A percentile compares a stretch with the other conserved stretches of the same genome.
Evolutionary conservation across 2,888 invertebrate species (phyloP).

Genomic region (Lasioglossum pauxillum): DNA sequence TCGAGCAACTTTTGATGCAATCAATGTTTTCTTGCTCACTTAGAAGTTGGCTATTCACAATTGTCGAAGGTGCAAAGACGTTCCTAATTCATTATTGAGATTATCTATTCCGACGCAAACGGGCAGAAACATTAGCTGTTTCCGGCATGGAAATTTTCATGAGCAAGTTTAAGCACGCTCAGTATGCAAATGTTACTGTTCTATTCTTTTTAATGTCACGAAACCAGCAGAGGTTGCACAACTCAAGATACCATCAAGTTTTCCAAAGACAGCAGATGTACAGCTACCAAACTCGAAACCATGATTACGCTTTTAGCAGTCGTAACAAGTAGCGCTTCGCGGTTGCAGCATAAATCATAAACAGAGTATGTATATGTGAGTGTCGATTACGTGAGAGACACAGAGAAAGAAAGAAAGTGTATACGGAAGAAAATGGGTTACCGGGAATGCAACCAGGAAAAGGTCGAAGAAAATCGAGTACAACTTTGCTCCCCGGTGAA

Average conservation of each 20-base stretch:
- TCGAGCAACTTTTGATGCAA: too few species aligned
- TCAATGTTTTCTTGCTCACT: too few species aligned
- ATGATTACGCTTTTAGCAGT: neutral
- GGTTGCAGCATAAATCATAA: neutral
- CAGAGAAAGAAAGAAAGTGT: neutral
- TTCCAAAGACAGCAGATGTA: neutral
- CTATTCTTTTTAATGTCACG: neutral
- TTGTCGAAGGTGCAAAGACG: too few species aligned
- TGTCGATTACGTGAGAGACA: neutral
- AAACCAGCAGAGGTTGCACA: neutral
- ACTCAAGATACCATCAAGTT: neutral
- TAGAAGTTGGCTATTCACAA: too few species aligned
- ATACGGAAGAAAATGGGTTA: neutral
- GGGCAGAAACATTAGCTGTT: neutral
- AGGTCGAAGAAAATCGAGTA: neutral
- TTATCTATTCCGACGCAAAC: too few species aligned
- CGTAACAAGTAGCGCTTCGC: neutral
- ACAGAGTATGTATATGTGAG: neutral
- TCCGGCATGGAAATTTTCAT: neutral
- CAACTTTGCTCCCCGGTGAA: neutral
- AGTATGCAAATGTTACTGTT: neutral
- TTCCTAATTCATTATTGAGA: too few species aligned
- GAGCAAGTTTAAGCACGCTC: neutral
- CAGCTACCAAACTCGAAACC: too few species aligned
- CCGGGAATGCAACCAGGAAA: conserved; percentile 12